Evolutionary conservation across 2,888 invertebrate species (phyloP), one percentile per base, ranked within the genome.

Genomic region (Melinopterus prodromus): DNA sequence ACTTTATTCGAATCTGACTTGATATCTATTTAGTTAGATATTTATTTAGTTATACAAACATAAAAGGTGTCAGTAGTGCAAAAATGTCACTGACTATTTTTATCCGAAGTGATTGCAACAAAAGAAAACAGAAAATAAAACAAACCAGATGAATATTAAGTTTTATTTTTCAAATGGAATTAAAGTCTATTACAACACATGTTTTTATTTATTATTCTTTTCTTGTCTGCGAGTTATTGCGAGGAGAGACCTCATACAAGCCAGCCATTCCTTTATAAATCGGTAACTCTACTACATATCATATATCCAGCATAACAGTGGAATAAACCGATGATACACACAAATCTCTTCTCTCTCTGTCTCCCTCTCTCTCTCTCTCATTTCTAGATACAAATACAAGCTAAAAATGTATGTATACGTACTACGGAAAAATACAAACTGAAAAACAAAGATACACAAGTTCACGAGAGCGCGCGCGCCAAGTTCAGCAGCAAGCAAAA

Each of bases 401-500:
- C 74, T 74, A 74, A 74, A 74, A 74, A 35, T 35, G 16, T 53
- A 53, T 53, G 53, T 53, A 53, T 74, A 74, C 74, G 74, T 74
- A 74, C 74, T 74, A 74, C 74, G n/a, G 53, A 53, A 12, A 53
- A 53, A 26, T 74, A 74, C 74, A 74, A 74, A 35, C 35, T 74
- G 74, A 74, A 74, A 74, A 72, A 78, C 38, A 76, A 71, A 77
- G 69, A 80, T 53, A 69, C n/a, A 71, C 71, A 71, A 12, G 35
- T 71, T 71, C 12, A 71, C 53, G 53, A 53, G 53, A 53, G 53
- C 53, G 53, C 53, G 53, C 1, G 53, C 53, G 53, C 53, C 53
- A 53, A 53, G 53, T 12, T 53, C 53, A 12, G 53, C 53, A 53
- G 53, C 53, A 53, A 53, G 53, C 53, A 53, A 53, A 12, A 53